A percentile compares a stretch with the other conserved stretches of the same genome.
phyloP scores from a whole-genome alignment of 1,140 invertebrate species.

The Drosophila sucinea region DNA sequence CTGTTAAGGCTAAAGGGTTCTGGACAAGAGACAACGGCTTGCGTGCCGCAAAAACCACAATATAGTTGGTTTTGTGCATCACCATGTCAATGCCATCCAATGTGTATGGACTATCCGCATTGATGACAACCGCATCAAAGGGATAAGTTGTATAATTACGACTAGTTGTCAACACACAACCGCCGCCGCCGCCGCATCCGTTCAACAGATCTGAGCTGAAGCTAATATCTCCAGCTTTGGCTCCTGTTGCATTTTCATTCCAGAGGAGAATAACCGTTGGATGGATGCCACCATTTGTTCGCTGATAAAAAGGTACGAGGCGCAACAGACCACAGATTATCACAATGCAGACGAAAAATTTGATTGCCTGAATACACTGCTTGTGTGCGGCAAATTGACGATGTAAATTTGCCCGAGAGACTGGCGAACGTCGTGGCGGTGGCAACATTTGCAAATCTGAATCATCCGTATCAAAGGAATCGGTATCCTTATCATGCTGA shows the following conservation, averaged over 20 bases:
- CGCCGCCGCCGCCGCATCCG: constrained; percentile 60
- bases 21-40: constrained; percentile 29
- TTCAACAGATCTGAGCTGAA: not conserved
- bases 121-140: constrained; percentile 55
- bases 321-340: constrained; percentile 28
- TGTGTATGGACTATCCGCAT: constrained; percentile 45
- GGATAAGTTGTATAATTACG: not conserved
- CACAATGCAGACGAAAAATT: constrained; percentile 11
- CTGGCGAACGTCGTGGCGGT: constrained; percentile 31
- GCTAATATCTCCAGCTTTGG: not conserved
- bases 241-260: constrained; percentile 17
- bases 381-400: not conserved
- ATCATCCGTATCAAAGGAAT: not conserved
- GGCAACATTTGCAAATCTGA: constrained; percentile 26
- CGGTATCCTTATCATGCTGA: not conserved
- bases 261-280: constrained; percentile 47
- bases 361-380: constrained; percentile 25
- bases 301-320: constrained; percentile 14
- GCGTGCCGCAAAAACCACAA: constrained; percentile 39
- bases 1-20: not conserved
- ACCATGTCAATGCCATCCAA: constrained; percentile 10
- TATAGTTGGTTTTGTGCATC: constrained; percentile 16
- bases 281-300: not conserved
- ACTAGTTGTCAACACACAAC: constrained; percentile 46
- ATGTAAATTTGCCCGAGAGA: constrained; percentile 22